A percentile compares a stretch with the other conserved stretches of the same genome.
Conservation (phyloP, 2,113 vertebrate genomes). For the Nannobrachium achirus region DNA sequence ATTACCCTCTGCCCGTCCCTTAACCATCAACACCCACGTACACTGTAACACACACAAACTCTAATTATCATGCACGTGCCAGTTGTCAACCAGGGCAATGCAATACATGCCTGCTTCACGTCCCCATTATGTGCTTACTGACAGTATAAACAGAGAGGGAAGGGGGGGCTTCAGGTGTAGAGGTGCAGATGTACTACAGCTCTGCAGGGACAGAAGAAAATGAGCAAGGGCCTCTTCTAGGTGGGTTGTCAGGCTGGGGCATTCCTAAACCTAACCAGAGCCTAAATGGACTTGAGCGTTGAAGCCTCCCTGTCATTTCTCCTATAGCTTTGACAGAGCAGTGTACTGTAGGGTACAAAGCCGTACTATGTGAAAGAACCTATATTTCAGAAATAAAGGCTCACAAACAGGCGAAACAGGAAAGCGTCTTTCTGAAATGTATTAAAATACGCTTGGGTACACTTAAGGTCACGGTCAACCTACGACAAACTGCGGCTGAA, state of each 20-base stretch:
- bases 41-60: background rate
- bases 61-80: background rate
- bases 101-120: background rate
- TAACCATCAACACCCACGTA: background rate
- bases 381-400: too few relatives aligned
- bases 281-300: background rate
- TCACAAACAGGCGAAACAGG: too few relatives aligned
- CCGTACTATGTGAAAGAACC: too few relatives aligned
- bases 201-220: constrained; percentile 30
- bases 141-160: background rate
- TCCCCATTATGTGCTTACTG: constrained; percentile 5
- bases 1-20: too few relatives aligned
- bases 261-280: constrained; percentile 25
- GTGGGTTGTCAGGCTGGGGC: constrained; percentile 42
- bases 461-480: too few relatives aligned
- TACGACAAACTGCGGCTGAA: too few relatives aligned
- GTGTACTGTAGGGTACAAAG: constrained; percentile 40
- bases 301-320: too few relatives aligned
- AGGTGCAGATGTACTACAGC: constrained; percentile 21
- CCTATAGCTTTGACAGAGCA: constrained; percentile 53
- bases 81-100: too few relatives aligned
- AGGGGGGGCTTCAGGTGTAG: constrained; percentile 49
- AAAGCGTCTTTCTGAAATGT: too few relatives aligned
- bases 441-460: too few relatives aligned
- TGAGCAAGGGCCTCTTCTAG: constrained; percentile 33